Evolutionary conservation across 2,888 invertebrate genomes (phyloP).

Genomic region (Rosalia funebris): DNA sequence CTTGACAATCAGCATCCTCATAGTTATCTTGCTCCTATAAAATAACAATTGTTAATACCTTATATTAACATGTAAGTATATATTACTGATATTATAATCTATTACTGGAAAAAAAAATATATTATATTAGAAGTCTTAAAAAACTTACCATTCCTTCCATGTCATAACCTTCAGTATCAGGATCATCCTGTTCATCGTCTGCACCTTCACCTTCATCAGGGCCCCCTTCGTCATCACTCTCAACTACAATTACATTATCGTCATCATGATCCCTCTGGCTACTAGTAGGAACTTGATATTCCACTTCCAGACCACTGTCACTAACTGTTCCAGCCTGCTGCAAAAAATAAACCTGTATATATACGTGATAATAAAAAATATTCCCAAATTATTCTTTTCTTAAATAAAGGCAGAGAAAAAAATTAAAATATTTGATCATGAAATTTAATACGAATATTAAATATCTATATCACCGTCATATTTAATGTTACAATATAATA

Average conservation of each 20-base stretch:
- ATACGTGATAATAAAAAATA: background rate
- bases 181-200: conserved; percentile 66
- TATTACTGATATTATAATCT: too few relatives aligned
- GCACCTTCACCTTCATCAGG: conserved; percentile 66
- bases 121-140: too few relatives aligned
- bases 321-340: conserved; percentile 56
- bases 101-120: too few relatives aligned
- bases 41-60: conserved; percentile 10
- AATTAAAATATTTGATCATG: too few relatives aligned
- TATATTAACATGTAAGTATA: background rate
- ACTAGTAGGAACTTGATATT: conserved; percentile 86
- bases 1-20: conserved; percentile 68
- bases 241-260: conserved; percentile 73
- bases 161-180: conserved; percentile 70
- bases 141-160: conserved; percentile 62
- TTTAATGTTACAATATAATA: too few relatives aligned
- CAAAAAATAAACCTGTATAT: conserved; percentile 10
- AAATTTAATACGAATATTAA: too few relatives aligned
- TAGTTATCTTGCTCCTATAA: conserved; percentile 66
- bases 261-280: conserved; percentile 89
- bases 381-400: background rate
- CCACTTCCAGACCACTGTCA: conserved; percentile 72
- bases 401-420: too few relatives aligned
- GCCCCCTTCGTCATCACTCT: conserved; percentile 83
- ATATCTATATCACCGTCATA: too few relatives aligned